phyloP scores from a whole-genome alignment of 2,888 invertebrate species.

The Drosophila picticornis region DNA sequence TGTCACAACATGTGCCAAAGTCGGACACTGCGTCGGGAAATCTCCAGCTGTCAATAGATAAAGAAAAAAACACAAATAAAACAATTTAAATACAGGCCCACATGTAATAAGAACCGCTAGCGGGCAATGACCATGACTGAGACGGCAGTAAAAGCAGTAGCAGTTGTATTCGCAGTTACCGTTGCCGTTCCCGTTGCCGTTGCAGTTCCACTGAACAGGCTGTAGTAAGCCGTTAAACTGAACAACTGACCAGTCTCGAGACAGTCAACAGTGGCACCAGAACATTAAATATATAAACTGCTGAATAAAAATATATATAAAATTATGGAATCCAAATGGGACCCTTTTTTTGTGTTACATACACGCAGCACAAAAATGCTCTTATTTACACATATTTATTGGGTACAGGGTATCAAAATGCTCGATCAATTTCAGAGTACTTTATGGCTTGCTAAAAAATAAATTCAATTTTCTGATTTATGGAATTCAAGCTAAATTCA shows the following conservation, averaged over 20 bases:
- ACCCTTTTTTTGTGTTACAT: background rate
- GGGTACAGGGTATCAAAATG: background rate
- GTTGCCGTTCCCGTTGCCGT: background rate
- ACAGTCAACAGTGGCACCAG: background rate
- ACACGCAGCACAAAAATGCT: background rate
- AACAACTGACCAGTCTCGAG: background rate
- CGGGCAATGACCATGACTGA: constrained; percentile 94
- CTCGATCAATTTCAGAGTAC: background rate
- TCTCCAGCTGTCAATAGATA: background rate
- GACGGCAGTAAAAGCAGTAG: constrained; percentile 70
- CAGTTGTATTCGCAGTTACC: background rate
- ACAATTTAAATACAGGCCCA: background rate
- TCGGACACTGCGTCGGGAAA: constrained; percentile 23
- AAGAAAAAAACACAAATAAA: background rate
- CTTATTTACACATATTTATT: background rate
- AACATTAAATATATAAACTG: background rate
- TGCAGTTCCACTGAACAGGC: background rate
- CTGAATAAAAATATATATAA: background rate
- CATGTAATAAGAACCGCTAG: constrained; percentile 1
- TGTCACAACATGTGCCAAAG: constrained; percentile 42
- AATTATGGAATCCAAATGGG: background rate
- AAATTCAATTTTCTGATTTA: background rate
- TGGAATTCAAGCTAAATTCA: background rate
- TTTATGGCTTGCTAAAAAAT: background rate
- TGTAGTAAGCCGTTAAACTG: background rate